These are phyloP conservation scores for Tryphoninae sp. DNA, from an alignment of 2,888 invertebrate species.

Conservation along the genomic window DNA sequence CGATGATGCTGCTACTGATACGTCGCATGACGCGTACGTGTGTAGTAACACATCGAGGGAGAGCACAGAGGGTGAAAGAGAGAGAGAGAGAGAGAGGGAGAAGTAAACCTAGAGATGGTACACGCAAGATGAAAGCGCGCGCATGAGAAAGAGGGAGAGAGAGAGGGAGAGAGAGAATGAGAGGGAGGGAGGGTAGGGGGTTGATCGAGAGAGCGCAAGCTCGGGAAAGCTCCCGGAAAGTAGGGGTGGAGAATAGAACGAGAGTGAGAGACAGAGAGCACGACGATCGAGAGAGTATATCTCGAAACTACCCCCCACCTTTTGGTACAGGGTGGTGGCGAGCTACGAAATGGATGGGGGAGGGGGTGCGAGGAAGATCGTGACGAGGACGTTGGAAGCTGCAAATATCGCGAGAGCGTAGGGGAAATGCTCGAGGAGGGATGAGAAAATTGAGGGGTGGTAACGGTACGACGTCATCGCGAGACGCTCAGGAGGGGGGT, in stretches of 20 bases:
- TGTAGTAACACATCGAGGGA: neutral
- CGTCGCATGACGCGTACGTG: neutral
- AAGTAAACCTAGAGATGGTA: constrained; percentile 8
- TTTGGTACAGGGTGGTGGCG: constrained; percentile 23
- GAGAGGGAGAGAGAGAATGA: constrained; percentile 10
- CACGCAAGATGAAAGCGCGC: constrained; percentile 24
- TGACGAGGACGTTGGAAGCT: constrained; percentile 47
- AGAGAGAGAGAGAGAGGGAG: neutral
- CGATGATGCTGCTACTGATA: constrained; percentile 42
- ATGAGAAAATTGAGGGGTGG: constrained; percentile 64
- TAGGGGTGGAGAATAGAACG: constrained; percentile 28
- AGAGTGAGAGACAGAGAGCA: constrained; percentile 35
- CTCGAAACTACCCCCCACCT: constrained; percentile 9
- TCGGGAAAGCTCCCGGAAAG: constrained; percentile 46
- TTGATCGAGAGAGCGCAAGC: constrained; percentile 32
- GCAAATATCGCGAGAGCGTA: constrained; percentile 53
- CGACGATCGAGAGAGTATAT: constrained; percentile 15
- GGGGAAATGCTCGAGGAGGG: constrained; percentile 45
- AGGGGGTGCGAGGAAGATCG: constrained; percentile 16
- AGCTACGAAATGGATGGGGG: neutral
- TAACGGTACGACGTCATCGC: constrained; percentile 64
- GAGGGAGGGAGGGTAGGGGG: constrained; percentile 33
- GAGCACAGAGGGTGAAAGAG: neutral
- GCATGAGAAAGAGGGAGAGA: constrained; percentile 13
- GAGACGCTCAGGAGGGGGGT: constrained; percentile 33